Percentiles rank a stretch among this genome's conserved stretches.
phyloP scores from a whole-genome alignment of 2,797 vertebrate species.

The Parotocinclus haroldoi region DNA sequence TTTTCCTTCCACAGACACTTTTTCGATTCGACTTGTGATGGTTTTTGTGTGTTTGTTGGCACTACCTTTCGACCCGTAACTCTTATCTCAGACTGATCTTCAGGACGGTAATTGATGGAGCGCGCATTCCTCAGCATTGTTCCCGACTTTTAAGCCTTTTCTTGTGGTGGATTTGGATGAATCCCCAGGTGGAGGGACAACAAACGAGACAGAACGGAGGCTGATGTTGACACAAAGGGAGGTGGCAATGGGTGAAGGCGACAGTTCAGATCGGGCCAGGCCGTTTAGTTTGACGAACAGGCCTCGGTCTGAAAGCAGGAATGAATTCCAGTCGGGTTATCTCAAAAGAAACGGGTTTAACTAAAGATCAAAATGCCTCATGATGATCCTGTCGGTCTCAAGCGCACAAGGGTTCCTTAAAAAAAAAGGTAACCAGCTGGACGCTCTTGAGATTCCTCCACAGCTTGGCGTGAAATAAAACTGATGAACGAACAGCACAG shows the following conservation, averaged over 20 bases:
- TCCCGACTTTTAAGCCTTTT: too few relatives aligned
- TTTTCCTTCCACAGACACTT: too few relatives aligned
- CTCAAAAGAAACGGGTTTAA: slow-evolving; percentile 29
- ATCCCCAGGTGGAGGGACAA: not conserved
- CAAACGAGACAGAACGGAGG: slow-evolving; percentile 7
- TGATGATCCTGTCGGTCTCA: slow-evolving; percentile 2
- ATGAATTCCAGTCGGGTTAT: slow-evolving; percentile 8
- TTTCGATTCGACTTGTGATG: too few relatives aligned
- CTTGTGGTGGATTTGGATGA: too few relatives aligned
- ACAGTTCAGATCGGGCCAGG: slow-evolving; percentile 32
- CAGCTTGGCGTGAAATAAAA: too few relatives aligned
- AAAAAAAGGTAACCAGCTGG: slow-evolving; percentile 37
- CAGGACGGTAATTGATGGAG: too few relatives aligned
- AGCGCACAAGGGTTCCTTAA: slow-evolving; percentile 31
- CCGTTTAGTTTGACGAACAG: slow-evolving; percentile 9
- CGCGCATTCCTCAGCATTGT: not conserved
- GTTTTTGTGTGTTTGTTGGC: too few relatives aligned
- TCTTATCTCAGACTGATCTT: too few relatives aligned
- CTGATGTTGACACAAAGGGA: slow-evolving; percentile 26
- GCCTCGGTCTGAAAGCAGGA: slow-evolving; percentile 5
- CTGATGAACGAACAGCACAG: too few relatives aligned
- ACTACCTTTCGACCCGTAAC: too few relatives aligned
- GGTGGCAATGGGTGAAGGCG: slow-evolving; percentile 31
- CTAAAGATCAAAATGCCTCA: not conserved
- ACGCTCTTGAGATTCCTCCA: slow-evolving; percentile 31